Base-by-base conservation (phyloP, 2,888 invertebrate species). In the Incurvaria masculella region DNA sequence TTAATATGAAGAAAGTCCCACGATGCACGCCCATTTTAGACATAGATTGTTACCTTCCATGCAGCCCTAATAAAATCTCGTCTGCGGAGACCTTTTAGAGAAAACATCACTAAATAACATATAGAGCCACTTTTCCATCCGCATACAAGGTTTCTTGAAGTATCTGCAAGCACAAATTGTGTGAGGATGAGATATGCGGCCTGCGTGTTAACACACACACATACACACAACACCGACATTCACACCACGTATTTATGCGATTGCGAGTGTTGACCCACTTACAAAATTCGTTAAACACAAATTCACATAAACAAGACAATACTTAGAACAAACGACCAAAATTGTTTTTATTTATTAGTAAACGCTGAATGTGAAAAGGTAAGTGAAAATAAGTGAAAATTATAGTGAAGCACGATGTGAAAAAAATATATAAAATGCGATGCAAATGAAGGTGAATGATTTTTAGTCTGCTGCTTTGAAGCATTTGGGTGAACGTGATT, bases 271-370 rank as follows among this genome's bases (percentile, higher is more conserved):
- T 68, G 38, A 66, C 57, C 61, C 62, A 53, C 51, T 52, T 42
- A 26, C 69, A 72, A 75, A 75, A n/a, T n/a, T 74, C 75, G 73
- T n/a, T n/a, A n/a, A n/a, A 78, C 76, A 78, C 75, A 78, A 75
- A 76, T 75, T 72, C 75, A 78, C 75, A 75, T 72, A 66, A 73
- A 76, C 76, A 75, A 74, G 74, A 75, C 75, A 74, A 65, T 68
- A 61, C 61, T 59, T 65, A 70, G 63, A 66, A 68, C 63, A 64
- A 68, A 74, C 78, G 78, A 78, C 78, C 78, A 78, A 78, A 78
- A 78, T 78, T 70, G 78, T 76, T 78, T 78, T 78, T 74, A 60
- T 58, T 17, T 10, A 20, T 33, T n/a, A 33, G 33, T 33, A 8
- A 23, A 33, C 14, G 14, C 3, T n/a, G 33, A 33, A n/a, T 33